These are phyloP conservation scores for Catocala fraxini DNA, from an alignment of 2,888 invertebrate genomes.

Conservation along the genomic window DNA sequence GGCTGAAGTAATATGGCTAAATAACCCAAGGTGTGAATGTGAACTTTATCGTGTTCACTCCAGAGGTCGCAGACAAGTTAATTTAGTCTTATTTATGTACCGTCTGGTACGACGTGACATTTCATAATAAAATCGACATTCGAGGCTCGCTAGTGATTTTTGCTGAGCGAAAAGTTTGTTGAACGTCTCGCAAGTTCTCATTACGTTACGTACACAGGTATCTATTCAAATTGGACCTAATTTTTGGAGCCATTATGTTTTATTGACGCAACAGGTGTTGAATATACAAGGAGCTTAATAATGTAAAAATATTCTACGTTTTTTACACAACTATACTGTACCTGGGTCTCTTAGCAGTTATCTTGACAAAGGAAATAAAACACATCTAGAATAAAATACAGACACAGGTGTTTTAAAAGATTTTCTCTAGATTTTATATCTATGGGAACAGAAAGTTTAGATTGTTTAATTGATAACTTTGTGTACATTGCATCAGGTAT, in stretches of 20 bases:
- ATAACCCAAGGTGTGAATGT: constrained; percentile 68
- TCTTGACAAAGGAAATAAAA: no score
- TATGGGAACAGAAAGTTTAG: neutral
- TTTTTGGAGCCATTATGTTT: constrained; percentile 30
- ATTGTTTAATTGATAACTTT: no score
- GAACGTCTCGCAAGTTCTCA: constrained; percentile 69
- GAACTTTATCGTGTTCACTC: constrained; percentile 68
- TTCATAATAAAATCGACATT: constrained; percentile 80
- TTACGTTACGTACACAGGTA: constrained; percentile 47
- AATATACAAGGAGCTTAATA: neutral
- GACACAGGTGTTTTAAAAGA: no score
- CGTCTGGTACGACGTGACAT: constrained; percentile 83
- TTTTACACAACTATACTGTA: no score
- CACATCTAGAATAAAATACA: no score
- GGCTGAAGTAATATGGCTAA: constrained; percentile 28
- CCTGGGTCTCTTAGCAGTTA: no score
- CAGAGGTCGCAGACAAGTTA: constrained; percentile 84
- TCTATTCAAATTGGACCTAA: constrained; percentile 37
- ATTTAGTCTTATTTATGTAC: constrained; percentile 84
- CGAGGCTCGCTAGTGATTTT: constrained; percentile 65
- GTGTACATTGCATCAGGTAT: no score
- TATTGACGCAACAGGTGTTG: constrained; percentile 31
- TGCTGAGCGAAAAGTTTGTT: constrained; percentile 71
- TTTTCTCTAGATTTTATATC: no score
- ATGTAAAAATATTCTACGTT: no score